Evolutionary conservation across 2,888 invertebrate genomes (phyloP).

Genomic region (Hemithea aestivaria): DNA sequence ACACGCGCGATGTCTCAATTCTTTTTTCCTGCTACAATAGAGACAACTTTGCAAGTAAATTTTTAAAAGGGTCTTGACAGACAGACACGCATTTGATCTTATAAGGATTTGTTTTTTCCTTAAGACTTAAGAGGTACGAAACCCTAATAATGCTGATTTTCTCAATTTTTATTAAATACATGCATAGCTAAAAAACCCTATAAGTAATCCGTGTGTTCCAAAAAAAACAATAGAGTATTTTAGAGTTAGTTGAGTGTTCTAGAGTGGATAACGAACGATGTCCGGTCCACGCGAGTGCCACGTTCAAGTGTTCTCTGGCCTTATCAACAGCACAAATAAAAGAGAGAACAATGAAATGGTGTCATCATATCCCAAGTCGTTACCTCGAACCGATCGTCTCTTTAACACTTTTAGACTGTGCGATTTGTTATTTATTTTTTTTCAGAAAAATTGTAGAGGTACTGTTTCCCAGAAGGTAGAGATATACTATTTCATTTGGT

Average conservation of each 20-base stretch:
- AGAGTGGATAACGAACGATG: conserved; percentile 54
- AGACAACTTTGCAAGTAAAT: no score
- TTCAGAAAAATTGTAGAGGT: background rate
- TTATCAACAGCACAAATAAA: conserved; percentile 73
- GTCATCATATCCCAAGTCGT: conserved; percentile 46
- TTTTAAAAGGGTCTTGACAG: no score
- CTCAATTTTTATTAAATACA: no score
- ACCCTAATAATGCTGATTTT: no score
- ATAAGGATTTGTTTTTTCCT: no score
- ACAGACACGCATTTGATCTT: no score
- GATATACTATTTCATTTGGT: no score
- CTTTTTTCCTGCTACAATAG: no score
- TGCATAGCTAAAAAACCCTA: no score
- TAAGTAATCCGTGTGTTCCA: no score
- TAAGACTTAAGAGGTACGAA: no score
- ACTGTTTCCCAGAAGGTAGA: conserved; percentile 6
- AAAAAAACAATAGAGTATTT: conserved; percentile 57
- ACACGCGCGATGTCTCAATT: no score
- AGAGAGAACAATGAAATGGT: conserved; percentile 70
- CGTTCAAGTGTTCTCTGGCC: conserved; percentile 48
- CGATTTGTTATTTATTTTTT: conserved; percentile 26
- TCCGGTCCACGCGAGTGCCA: conserved; percentile 60
- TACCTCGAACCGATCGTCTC: conserved; percentile 49
- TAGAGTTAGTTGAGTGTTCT: conserved; percentile 22
- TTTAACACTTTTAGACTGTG: conserved; percentile 40